These are phyloP conservation scores for Chelon auratus DNA, from an alignment of 2,797 vertebrate genomes.

Conservation along the genomic window DNA sequence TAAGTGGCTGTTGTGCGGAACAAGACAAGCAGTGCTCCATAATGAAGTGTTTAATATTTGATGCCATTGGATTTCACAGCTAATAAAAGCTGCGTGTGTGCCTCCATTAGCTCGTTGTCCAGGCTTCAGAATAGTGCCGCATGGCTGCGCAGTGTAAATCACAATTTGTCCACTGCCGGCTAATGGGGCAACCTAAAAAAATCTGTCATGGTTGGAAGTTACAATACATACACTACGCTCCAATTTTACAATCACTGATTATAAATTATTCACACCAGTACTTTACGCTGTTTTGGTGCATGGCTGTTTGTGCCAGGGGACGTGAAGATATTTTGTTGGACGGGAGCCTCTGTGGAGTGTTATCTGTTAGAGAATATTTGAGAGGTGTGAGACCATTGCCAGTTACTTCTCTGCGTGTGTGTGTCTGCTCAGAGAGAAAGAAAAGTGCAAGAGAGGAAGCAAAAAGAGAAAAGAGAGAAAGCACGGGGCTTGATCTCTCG, in stretches of 20 bases:
- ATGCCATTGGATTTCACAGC: constrained; percentile 84
- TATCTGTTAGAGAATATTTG: constrained; percentile 46
- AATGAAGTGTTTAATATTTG: constrained; percentile 88
- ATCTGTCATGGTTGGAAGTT: constrained; percentile 66
- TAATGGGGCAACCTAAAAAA: constrained; percentile 72
- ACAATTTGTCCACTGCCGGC: constrained; percentile 70
- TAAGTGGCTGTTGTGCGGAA: constrained; percentile 82
- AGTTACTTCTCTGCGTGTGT: constrained; percentile 20
- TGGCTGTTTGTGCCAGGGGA: constrained; percentile 61
- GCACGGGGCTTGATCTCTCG: constrained; percentile 45
- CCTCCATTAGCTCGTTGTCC: constrained; percentile 81
- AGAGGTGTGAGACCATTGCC: constrained; percentile 46
- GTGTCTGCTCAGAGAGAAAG: constrained; percentile 17
- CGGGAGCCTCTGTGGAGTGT: constrained; percentile 27
- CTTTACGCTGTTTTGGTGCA: constrained; percentile 66
- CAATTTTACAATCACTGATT: constrained; percentile 68
- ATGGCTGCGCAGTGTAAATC: constrained; percentile 77
- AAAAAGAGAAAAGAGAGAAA: constrained; percentile 31
- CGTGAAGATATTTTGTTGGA: constrained; percentile 56
- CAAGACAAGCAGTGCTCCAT: constrained; percentile 82
- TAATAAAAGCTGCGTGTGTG: constrained; percentile 82
- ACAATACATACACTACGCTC: constrained; percentile 46
- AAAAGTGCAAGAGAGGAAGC: constrained; percentile 9
- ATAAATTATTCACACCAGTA: constrained; percentile 74
- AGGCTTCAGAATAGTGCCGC: constrained; percentile 68